phyloP scores from a whole-genome alignment of 1,140 invertebrate genomes.

The Lepidostoma basale region DNA sequence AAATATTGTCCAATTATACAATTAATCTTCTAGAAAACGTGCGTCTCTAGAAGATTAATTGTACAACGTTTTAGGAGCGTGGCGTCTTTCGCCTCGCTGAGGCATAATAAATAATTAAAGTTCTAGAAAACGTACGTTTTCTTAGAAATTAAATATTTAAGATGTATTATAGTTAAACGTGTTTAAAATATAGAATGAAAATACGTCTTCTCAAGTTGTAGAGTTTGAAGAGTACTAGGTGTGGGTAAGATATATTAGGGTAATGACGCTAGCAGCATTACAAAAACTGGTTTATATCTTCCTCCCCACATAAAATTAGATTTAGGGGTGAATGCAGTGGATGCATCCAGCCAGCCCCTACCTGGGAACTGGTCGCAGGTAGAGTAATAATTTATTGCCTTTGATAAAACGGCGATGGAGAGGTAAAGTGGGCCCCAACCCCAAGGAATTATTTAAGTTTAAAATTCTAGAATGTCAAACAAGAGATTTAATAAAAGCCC shows the following conservation, averaged over 20 bases:
- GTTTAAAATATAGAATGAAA: neutral
- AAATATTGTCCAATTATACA: no score
- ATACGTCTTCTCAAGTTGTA: neutral
- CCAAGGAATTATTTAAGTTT: no score
- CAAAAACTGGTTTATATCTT: constrained; percentile 28
- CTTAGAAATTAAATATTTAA: neutral
- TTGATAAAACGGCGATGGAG: no score
- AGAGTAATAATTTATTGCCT: constrained; percentile 28
- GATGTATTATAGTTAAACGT: neutral
- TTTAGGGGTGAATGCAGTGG: constrained; percentile 41
- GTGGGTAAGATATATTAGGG: neutral
- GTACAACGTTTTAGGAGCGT: no score
- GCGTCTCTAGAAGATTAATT: no score
- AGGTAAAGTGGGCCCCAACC: no score
- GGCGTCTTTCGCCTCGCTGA: no score
- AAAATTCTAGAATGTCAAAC: no score
- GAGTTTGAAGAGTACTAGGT: neutral
- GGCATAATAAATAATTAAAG: neutral
- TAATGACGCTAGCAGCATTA: constrained; percentile 18
- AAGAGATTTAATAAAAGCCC: no score
- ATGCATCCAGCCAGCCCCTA: constrained; percentile 21
- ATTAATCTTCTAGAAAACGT: no score
- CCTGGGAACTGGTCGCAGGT: constrained; percentile 34
- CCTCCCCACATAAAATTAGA: constrained; percentile 27
- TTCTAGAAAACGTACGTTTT: neutral